Base-by-base conservation (phyloP, 92 coral and sea anemone species). In the Nematostella vectensis region DNA sequence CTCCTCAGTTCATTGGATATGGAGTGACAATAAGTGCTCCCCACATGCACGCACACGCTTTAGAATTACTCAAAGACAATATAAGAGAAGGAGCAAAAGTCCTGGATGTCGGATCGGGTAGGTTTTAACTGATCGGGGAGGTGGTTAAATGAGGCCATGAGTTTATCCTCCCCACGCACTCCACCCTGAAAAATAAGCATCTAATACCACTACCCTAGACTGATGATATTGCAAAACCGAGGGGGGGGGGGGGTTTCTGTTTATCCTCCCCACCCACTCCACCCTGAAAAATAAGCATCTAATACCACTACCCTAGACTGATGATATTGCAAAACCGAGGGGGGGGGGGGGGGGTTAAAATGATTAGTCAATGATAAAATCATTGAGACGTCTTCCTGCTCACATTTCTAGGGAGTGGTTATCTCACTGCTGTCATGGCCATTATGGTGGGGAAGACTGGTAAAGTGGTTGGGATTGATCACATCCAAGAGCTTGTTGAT, bases 21-120 rank as follows among this genome's bases (percentile, higher is more conserved):
- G 98, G 98, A 1, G 85, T 86, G 19, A 91, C 98, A 1, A 91
- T 91, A 17, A 91, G 98, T 52, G 98, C 98, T 0, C 98, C 98
- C 2, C 98, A 91, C 47, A 91, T 91, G 98, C 98, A 91, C 27
- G 98, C 98, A 0, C 98, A 91, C 65, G 98, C 96, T 15, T 57
- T 91, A 60, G 98, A 91, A 55, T 74, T 91, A 78, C 78, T 91
- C 31, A 91, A 86, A 53, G 84, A 81, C 36, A 63, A 91, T 43
- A 71, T 91, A 53, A 69, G 40, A 27, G 95, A 91, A 55, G 98
- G 98, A 6, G 85, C 80, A 15, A 57, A 55, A 29, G 96, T 68
- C 6, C 64, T 91, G 55, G 98, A 91, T 48, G 98, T 91, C 12
- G 98, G 98, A 51, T 91, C 98, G 36, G 98, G 98, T 85, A 62